A percentile compares a stretch with the other conserved stretches of the same genome.
Conservation (phyloP, 2,888 invertebrate genomes). For the Caenorhabditis sp. region DNA sequence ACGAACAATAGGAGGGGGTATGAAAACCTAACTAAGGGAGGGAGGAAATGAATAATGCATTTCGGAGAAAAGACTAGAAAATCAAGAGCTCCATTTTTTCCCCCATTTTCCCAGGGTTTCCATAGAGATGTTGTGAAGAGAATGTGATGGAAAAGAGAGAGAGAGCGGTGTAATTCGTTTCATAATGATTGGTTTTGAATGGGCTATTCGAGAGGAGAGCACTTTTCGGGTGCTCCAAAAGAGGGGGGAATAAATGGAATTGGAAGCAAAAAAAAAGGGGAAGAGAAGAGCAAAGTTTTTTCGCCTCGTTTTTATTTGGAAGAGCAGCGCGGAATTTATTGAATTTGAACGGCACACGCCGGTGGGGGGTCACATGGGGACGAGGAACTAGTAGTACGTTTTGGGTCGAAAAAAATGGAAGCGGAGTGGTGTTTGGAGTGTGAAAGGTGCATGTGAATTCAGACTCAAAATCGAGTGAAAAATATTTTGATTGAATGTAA, state of each 20-base stretch:
- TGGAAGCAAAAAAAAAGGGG: neutral
- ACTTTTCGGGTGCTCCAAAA: slow-evolving; percentile 16
- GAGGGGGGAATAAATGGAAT: slow-evolving; percentile 12
- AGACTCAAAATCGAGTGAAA: no score
- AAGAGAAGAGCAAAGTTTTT: slow-evolving; percentile 21
- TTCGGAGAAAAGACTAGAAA: neutral
- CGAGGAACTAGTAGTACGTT: neutral
- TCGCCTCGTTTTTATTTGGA: neutral
- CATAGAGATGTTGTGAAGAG: slow-evolving; percentile 38
- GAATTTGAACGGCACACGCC: slow-evolving; percentile 26
- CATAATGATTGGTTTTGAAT: slow-evolving; percentile 34
- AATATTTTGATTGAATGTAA: no score
- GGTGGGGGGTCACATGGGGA: neutral
- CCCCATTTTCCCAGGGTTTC: slow-evolving; percentile 23
- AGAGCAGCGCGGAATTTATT: slow-evolving; percentile 12
- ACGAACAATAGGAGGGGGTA: neutral
- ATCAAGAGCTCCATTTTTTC: neutral
- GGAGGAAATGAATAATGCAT: neutral
- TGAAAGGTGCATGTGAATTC: no score
- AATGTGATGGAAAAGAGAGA: neutral
- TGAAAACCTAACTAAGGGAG: neutral
- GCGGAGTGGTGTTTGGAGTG: neutral
- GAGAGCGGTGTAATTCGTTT: neutral
- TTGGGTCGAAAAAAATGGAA: neutral
- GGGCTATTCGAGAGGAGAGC: neutral